A percentile compares a stretch with the other conserved stretches of the same genome.
These are phyloP conservation scores for Pristionchus exspectatus DNA, from an alignment of 2,888 invertebrate species.

Conservation along the genomic window DNA sequence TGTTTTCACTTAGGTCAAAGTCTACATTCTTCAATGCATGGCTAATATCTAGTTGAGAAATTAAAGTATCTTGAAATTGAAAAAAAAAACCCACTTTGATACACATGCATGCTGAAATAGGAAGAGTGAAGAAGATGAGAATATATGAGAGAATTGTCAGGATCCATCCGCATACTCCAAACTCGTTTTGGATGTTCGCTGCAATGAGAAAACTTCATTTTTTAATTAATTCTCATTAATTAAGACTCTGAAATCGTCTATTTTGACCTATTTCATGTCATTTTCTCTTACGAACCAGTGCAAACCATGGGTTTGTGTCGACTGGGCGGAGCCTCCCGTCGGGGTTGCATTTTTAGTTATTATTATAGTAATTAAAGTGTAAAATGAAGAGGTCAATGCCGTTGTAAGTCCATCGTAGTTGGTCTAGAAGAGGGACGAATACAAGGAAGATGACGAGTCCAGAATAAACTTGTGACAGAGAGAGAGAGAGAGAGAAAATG, in stretches of 20 bases:
- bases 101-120: constrained; percentile 78
- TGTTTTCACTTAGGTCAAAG: too few relatives aligned
- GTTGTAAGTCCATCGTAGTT: constrained; percentile 4
- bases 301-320: constrained; percentile 50
- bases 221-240: neutral
- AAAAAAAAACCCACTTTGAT: constrained; percentile 72
- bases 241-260: neutral
- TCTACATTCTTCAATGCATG: neutral
- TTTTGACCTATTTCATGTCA: neutral
- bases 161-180: constrained; percentile 78
- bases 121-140: constrained; percentile 76
- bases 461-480: neutral
- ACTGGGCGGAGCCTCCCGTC: constrained; percentile 50
- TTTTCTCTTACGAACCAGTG: constrained; percentile 21
- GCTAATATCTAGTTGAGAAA: neutral
- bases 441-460: constrained; percentile 9
- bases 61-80: neutral
- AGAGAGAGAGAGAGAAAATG: neutral
- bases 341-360: constrained; percentile 42
- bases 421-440: neutral
- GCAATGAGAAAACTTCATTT: constrained; percentile 59
- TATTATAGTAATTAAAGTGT: neutral
- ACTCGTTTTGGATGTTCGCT: constrained; percentile 79
- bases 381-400: neutral
- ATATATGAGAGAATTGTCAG: constrained; percentile 77